These are phyloP conservation scores for Podiceps cristatus DNA, from an alignment of 2,113 vertebrate genomes.

Conservation along the genomic window DNA sequence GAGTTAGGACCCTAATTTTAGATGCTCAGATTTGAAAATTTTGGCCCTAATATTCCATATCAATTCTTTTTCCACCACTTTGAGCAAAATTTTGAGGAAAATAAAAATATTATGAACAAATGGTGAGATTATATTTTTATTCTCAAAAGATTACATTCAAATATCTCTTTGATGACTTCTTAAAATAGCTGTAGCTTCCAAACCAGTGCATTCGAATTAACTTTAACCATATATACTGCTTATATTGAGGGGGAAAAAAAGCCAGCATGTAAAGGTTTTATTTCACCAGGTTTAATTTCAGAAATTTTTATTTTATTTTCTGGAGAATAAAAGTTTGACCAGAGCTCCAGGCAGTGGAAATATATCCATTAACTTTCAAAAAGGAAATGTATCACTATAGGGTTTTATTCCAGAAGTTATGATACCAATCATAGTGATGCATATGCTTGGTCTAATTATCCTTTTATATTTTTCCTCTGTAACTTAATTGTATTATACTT, in stretches of 20 bases:
- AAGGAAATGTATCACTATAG: not conserved
- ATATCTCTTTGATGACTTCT: not conserved
- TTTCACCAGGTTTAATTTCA: not conserved
- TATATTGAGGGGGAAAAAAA: not conserved
- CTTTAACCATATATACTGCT: not conserved
- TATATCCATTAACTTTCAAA: not conserved
- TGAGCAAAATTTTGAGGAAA: not conserved
- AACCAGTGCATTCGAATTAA: not conserved
- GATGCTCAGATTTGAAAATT: not conserved
- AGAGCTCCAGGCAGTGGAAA: not conserved
- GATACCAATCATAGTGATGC: not conserved
- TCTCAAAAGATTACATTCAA: not conserved
- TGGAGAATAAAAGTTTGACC: not conserved
- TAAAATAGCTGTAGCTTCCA: not conserved
- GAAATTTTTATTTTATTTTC: not conserved
- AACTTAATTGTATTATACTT: not conserved
- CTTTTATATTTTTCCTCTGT: not conserved
- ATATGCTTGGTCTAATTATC: not conserved
- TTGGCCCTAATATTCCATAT: not conserved
- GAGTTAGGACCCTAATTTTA: conserved; percentile 27
- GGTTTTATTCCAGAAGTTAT: not conserved
- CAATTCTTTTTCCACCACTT: not conserved
- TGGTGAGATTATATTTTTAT: not conserved
- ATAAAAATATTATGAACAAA: not conserved
- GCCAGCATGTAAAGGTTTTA: not conserved